These are phyloP conservation scores for Drosophila kuntzei DNA, from an alignment of 2,888 invertebrate species.

Conservation along the genomic window DNA sequence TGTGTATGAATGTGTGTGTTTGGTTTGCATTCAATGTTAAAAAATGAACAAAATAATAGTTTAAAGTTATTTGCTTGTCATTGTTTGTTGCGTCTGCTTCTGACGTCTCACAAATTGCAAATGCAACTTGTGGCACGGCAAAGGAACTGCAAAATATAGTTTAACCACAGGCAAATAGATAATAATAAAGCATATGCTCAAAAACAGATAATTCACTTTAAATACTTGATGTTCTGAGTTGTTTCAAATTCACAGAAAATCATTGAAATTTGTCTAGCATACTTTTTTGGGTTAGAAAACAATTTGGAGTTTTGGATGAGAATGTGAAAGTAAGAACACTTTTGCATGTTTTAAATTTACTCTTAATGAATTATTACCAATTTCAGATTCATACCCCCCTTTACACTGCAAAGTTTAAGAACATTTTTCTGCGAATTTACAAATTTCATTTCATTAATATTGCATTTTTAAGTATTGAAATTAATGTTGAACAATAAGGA, in stretches of 20 bases:
- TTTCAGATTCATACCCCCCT: not conserved
- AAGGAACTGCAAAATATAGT: constrained; percentile 3
- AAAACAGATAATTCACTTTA: not conserved
- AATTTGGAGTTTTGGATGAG: too few species aligned
- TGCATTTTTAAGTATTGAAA: too few species aligned
- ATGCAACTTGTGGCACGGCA: constrained; percentile 9
- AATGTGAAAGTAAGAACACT: not conserved
- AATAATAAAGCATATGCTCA: not conserved
- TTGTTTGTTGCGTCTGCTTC: constrained; percentile 22
- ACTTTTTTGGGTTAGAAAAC: not conserved
- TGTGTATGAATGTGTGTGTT: not conserved
- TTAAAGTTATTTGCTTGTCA: constrained; percentile 14
- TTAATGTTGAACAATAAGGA: too few species aligned
- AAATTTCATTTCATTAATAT: too few species aligned
- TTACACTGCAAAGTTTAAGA: not conserved
- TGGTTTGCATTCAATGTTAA: constrained; percentile 7
- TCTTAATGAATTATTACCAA: not conserved
- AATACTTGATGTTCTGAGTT: not conserved
- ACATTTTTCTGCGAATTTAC: not conserved
- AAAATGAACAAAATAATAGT: constrained; percentile 6
- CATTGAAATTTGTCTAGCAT: not conserved
- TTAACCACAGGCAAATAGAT: constrained; percentile 12
- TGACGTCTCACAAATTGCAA: constrained; percentile 46
- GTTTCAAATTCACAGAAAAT: not conserved
- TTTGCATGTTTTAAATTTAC: not conserved